Conservation (phyloP, 1,140 invertebrate species). For the Diplogasteroides magnus region DNA sequence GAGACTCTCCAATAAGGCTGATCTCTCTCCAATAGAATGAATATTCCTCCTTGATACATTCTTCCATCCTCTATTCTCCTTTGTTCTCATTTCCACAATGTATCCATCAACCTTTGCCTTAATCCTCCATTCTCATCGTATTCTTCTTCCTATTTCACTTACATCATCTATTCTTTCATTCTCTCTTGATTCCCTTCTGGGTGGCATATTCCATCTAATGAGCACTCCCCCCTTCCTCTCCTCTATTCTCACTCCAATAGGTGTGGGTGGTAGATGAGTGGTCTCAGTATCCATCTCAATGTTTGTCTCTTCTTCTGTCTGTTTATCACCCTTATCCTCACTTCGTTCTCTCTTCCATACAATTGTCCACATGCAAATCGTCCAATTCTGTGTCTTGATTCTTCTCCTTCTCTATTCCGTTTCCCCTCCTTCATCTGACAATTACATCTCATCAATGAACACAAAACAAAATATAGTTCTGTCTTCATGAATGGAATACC, state of each 20-base stretch:
- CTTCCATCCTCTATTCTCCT: background rate
- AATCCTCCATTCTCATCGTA: background rate
- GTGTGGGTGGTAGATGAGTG: background rate
- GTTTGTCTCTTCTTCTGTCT: too few species aligned
- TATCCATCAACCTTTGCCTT: background rate
- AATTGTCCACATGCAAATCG: too few species aligned
- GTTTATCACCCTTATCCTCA: too few species aligned
- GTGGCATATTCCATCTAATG: background rate
- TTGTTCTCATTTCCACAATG: background rate
- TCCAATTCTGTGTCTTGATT: too few species aligned
- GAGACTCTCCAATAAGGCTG: background rate
- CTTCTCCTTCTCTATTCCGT: too few species aligned
- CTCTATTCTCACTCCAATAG: background rate
- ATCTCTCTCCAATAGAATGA: background rate
- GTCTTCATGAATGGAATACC: too few species aligned
- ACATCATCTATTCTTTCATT: background rate
- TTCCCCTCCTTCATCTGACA: too few species aligned
- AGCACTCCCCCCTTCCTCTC: background rate
- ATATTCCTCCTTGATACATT: background rate
- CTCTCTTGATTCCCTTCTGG: background rate
- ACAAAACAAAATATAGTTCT: too few species aligned
- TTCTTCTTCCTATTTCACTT: background rate
- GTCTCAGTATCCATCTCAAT: too few species aligned
- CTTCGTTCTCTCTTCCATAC: too few species aligned
- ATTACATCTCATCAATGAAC: too few species aligned